These are phyloP conservation scores for Drosophila atripex DNA, from an alignment of 2,888 invertebrate genomes.

Conservation along the genomic window DNA sequence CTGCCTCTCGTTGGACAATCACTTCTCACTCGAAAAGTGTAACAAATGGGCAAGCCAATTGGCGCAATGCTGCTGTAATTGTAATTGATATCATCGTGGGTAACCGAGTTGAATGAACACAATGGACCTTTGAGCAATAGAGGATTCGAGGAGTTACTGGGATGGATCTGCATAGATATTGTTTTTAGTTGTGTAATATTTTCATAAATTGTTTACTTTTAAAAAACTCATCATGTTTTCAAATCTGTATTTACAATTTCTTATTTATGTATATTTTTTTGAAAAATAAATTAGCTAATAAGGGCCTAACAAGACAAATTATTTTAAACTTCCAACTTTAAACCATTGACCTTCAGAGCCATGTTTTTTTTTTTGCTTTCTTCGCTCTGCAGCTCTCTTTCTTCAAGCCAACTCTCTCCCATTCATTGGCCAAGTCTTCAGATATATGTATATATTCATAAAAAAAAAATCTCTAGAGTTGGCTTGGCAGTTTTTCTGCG, in stretches of 20 bases:
- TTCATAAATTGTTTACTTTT: neutral
- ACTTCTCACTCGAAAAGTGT: conserved; percentile 59
- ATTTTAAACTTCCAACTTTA: conserved; percentile 2
- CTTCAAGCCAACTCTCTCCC: conserved; percentile 1
- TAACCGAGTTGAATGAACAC: conserved; percentile 55
- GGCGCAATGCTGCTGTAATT: conserved; percentile 36
- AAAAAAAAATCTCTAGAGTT: conserved; percentile 10
- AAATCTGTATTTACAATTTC: neutral
- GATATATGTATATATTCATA: conserved; percentile 1
- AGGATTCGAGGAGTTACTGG: conserved; percentile 2
- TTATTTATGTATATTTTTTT: neutral
- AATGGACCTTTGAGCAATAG: neutral
- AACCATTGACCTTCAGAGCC: conserved; percentile 19
- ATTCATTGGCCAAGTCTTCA: conserved; percentile 12
- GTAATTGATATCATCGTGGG: conserved; percentile 43
- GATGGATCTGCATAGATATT: neutral
- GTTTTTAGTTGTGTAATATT: too few species aligned
- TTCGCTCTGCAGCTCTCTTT: conserved; percentile 11
- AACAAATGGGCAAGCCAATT: conserved; percentile 54
- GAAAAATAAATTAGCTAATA: neutral
- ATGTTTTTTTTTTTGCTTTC: conserved; percentile 5
- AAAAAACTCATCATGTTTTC: neutral
- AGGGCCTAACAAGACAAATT: neutral
- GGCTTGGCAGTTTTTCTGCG: conserved; percentile 53
- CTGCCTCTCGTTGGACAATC: conserved; percentile 47